Percentiles rank a stretch among this genome's conserved stretches.
phyloP scores from a whole-genome alignment of 2,888 invertebrate genomes.

The Quadriops clusia region DNA sequence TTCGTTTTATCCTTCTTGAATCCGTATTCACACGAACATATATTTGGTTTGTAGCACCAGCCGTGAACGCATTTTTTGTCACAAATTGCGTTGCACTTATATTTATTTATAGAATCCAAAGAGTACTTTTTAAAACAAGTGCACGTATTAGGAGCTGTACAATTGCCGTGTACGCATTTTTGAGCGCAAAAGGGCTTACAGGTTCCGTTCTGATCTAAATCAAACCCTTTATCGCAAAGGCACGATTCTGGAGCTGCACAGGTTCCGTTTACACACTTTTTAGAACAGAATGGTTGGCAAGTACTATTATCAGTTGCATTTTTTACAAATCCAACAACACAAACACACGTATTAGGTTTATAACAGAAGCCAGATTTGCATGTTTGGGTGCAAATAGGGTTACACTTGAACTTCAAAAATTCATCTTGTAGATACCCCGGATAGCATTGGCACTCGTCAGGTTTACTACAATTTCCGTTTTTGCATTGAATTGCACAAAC shows the following conservation, averaged over 20 bases:
- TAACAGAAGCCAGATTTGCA: too few relatives aligned
- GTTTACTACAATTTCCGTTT: too few relatives aligned
- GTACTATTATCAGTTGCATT: too few relatives aligned
- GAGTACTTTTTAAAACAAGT: slow-evolving; percentile 19
- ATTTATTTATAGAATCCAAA: slow-evolving; percentile 19
- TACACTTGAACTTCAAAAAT: too few relatives aligned
- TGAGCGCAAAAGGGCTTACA: slow-evolving; percentile 24
- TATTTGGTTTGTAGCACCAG: slow-evolving; percentile 15
- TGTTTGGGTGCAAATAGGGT: too few relatives aligned
- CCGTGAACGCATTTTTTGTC: slow-evolving; percentile 10
- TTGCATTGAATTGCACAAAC: too few relatives aligned
- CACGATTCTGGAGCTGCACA: slow-evolving; percentile 7
- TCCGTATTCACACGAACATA: slow-evolving; percentile 19
- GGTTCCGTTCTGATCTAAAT: slow-evolving; percentile 7
- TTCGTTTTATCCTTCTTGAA: too few relatives aligned
- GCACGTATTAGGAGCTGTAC: slow-evolving; percentile 15
- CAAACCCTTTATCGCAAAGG: slow-evolving; percentile 5
- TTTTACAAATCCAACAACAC: too few relatives aligned
- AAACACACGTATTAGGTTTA: too few relatives aligned
- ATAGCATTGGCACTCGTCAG: too few relatives aligned
- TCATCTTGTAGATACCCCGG: too few relatives aligned
- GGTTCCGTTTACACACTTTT: slow-evolving; percentile 5
- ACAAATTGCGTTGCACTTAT: slow-evolving; percentile 13
- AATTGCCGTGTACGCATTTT: slow-evolving; percentile 13
- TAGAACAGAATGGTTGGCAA: slow-evolving; percentile 4